Percentiles rank a stretch among this genome's conserved stretches.
phyloP scores from a whole-genome alignment of 2,113 vertebrate genomes.

The Podiceps cristatus region DNA sequence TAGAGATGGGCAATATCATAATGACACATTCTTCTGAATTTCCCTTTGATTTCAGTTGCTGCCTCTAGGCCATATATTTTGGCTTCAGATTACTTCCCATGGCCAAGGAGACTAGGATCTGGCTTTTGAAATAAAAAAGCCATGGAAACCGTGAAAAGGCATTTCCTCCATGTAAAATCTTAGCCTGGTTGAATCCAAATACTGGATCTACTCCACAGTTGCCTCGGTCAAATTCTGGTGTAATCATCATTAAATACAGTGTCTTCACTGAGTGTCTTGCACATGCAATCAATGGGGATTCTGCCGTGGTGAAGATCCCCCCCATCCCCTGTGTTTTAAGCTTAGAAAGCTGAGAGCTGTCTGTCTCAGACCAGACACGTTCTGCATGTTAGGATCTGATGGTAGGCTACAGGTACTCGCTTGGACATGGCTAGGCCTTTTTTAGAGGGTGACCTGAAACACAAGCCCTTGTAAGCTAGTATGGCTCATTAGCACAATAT shows the following conservation, averaged over 20 bases:
- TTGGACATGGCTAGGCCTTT: neutral
- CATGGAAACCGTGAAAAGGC: neutral
- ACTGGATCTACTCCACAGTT: neutral
- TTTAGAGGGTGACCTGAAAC: neutral
- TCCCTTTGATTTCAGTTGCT: neutral
- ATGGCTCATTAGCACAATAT: neutral
- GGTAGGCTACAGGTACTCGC: neutral
- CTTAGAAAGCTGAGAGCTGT: neutral
- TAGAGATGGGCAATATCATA: neutral
- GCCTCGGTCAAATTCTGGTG: neutral
- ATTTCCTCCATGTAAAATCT: neutral
- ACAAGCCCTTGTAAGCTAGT: neutral
- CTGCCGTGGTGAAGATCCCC: neutral
- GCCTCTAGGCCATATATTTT: neutral
- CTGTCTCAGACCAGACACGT: rapidly evolving
- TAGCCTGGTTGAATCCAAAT: neutral
- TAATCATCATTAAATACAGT: neutral
- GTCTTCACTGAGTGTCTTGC: neutral
- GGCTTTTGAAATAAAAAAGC: neutral
- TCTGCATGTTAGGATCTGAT: neutral
- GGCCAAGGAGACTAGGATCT: neutral
- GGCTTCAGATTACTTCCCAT: neutral
- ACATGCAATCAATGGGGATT: neutral
- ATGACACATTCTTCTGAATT: neutral
- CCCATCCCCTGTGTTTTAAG: neutral